Base-by-base conservation (phyloP, 2,797 vertebrate species). In the Sylvia borin region DNA sequence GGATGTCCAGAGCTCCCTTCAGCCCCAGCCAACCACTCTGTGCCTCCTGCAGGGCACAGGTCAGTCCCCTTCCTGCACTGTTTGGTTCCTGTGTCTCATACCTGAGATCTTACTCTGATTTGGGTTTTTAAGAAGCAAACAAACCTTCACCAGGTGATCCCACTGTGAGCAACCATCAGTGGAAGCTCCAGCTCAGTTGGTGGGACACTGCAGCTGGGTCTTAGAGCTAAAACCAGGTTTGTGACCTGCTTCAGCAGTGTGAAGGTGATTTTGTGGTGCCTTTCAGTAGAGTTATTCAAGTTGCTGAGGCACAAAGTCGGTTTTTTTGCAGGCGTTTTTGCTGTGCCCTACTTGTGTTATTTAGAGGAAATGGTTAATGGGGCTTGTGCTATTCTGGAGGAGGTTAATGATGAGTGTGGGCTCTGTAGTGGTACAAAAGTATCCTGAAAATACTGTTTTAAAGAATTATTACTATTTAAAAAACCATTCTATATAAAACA, bases 81-180 rank as follows among this genome's bases (percentile, higher is more conserved):
- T 15, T 25, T 70, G 22, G 6, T 61, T 27, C 7, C 5, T 10
- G 21, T 12, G 7, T 20, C 32, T 36, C 21, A 2, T 0, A 29
- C 42, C 62, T 17, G 18, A 48, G 25, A 2, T 25, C 16, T 47
- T 0, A 0, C 5, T 43, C n/a, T 42, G 17, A 5, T 32, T 29
- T 8, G n/a, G 18, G 12, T 1, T 78, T 89, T 82, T 31, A 29
- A 64, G 50, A 24, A 29, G 7, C n/a, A 38, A 43, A 36, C 6
- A 1, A 15, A 9, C 16, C 32, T 64, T 48, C 32, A 4, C 3
- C 29, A 19, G 31, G 5, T 40, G 9, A 1, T 7, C 42, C 51
- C 3, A 1, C 13, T 12, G 10, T 8, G 8, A 20, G 1, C 32
- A 68, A 0, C 1, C 0, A 4, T 6, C n/a, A 5, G 6, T 27